A percentile compares a stretch with the other conserved stretches of the same genome.
Evolutionary conservation across 2,113 vertebrate species (phyloP).

Genomic region (Vombatus ursinus): DNA sequence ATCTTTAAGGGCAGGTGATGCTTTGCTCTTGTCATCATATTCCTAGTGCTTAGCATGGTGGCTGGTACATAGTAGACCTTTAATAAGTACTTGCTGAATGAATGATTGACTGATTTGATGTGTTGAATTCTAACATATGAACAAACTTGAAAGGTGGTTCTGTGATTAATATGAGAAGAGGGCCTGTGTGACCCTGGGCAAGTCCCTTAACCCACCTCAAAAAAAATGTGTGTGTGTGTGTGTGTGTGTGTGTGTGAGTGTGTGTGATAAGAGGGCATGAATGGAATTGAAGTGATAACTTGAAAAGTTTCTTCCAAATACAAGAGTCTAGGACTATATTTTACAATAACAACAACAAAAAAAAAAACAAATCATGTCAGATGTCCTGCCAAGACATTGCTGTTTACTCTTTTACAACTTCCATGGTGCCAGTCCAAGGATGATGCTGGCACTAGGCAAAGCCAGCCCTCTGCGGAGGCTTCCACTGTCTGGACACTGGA

Average conservation of each 20-base stretch:
- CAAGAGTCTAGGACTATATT: slow-evolving; percentile 41
- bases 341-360: slow-evolving; percentile 34
- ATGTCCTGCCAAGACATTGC: slow-evolving; percentile 55
- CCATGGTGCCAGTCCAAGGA: slow-evolving; percentile 41
- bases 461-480: slow-evolving; percentile 12
- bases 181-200: no score
- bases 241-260: no score
- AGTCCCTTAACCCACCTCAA: no score
- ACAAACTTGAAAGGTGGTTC: slow-evolving; percentile 44
- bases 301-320: slow-evolving; percentile 58
- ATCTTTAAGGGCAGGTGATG: neutral
- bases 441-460: slow-evolving; percentile 15
- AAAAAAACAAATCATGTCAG: slow-evolving; percentile 41
- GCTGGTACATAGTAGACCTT: neutral
- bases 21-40: neutral
- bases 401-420: slow-evolving; percentile 64
- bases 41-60: no score
- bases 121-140: neutral
- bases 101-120: neutral
- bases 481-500: neutral
- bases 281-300: slow-evolving; percentile 21
- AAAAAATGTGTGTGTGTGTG: no score
- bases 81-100: neutral
- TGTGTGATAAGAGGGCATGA: neutral
- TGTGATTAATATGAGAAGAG: neutral